Base-by-base conservation (phyloP, 2,797 vertebrate genomes). In the Florisuga fusca region DNA sequence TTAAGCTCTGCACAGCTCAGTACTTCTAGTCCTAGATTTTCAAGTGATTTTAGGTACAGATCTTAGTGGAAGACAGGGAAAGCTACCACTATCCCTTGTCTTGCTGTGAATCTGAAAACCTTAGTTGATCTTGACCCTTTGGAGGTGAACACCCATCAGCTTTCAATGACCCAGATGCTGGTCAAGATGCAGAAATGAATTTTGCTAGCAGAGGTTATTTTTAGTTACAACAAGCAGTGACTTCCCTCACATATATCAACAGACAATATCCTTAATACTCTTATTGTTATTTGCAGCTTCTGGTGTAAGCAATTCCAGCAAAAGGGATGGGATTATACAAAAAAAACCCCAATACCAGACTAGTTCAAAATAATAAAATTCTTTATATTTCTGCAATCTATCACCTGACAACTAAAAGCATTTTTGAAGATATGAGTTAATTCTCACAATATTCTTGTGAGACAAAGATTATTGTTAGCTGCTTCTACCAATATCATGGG, bases 401-500 rank as follows among this genome's bases (percentile, higher is more conserved):
- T 73, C 63, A 76, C 67, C 50, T 53, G 74, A 76, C 51, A 87
- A 41, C 43, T 76, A 86, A 94, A 77, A 76, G 15, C 16, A 41
- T 34, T 88, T 89, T 88, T 91, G 26, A 33, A 88, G 63, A 63
- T 88, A 86, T 8, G 45, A 93, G 80, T 76, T 93, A 95, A 94
- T 91, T 93, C 86, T 88, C 59, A 53, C 45, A 74, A 76, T 43
- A 59, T 23, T 63, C 83, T 78, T 51, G 74, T 12, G 92, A 93
- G 94, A 82, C 45, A 92, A 71, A 83, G 79, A 81, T 12, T 67
- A 92, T 25, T 87, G 73, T 86, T 89, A 81, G 50, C 45, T 73
- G 71, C 26, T 89, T 79, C 74, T 89, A 69, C 86, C 90, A 90
- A 92, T 94, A 93, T 90, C 77, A 63, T 82, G 84, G 59, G 76